Evolutionary conservation across 2,888 invertebrate species (phyloP).

Genomic region (Allolobophora icterica): DNA sequence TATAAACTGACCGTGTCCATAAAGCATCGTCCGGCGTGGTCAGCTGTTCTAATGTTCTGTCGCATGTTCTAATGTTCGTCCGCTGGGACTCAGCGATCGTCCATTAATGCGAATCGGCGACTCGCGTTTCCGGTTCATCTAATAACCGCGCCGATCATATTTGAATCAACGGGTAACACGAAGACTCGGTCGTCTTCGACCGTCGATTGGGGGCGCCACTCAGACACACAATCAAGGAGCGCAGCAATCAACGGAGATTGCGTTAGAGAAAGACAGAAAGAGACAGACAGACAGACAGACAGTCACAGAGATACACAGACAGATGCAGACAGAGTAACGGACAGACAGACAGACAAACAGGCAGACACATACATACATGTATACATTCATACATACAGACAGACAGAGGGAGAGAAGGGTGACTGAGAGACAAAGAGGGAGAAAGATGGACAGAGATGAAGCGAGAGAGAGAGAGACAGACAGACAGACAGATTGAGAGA

Average conservation of each 20-base stretch:
- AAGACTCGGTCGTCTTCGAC: not conserved
- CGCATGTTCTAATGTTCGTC: not conserved
- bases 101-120: slow-evolving; percentile 21
- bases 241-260: slow-evolving; percentile 14
- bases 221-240: not conserved
- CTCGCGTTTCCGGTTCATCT: not conserved
- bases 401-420: not conserved
- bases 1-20: no score
- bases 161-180: slow-evolving; percentile 26
- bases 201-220: not conserved
- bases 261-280: not conserved
- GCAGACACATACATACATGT: not conserved
- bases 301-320: not conserved
- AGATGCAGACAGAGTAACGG: not conserved
- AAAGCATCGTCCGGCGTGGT: not conserved
- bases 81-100: not conserved
- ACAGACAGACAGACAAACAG: slow-evolving; percentile 14
- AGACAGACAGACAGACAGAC: not conserved
- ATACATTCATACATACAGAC: no score
- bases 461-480: slow-evolving; percentile 1
- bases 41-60: not conserved
- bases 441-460: not conserved
- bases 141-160: slow-evolving; percentile 23
- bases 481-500: not conserved
- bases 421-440: slow-evolving; percentile 21